These are phyloP conservation scores for Morus bassanus DNA, from an alignment of 2,797 vertebrate species.

Conservation along the genomic window DNA sequence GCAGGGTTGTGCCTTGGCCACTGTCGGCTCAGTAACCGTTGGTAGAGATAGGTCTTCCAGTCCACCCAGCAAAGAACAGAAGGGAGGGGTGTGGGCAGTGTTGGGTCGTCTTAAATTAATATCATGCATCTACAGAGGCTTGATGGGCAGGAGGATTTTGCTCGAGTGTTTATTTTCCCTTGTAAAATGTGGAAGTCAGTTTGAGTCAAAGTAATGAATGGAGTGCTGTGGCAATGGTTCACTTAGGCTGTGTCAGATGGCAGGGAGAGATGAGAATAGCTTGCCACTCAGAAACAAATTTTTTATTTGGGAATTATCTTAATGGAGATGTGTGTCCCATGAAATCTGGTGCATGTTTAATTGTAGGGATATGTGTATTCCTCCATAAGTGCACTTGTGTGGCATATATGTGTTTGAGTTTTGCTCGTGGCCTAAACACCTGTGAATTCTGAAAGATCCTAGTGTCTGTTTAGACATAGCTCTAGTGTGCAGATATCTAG, in stretches of 20 bases:
- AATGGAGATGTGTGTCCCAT: rapidly evolving
- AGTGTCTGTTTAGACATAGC: neutral
- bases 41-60: neutral
- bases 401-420: neutral
- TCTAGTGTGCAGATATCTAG: neutral
- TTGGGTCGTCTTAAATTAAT: neutral
- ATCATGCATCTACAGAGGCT: neutral
- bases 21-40: neutral
- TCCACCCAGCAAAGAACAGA: no score
- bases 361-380: neutral
- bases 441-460: neutral
- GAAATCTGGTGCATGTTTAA: neutral
- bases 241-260: neutral
- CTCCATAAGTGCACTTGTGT: neutral
- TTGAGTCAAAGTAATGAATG: neutral
- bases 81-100: neutral
- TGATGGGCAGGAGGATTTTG: neutral
- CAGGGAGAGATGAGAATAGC: neutral
- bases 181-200: neutral
- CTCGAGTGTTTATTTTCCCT: neutral
- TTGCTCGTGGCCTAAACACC: neutral
- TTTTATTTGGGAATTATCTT: neutral
- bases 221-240: neutral
- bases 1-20: neutral
- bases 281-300: neutral